Evolutionary conservation across 1,140 invertebrate species (phyloP), one percentile per base, ranked within the genome.

Genomic region (Doryteuthis pealeii): DNA sequence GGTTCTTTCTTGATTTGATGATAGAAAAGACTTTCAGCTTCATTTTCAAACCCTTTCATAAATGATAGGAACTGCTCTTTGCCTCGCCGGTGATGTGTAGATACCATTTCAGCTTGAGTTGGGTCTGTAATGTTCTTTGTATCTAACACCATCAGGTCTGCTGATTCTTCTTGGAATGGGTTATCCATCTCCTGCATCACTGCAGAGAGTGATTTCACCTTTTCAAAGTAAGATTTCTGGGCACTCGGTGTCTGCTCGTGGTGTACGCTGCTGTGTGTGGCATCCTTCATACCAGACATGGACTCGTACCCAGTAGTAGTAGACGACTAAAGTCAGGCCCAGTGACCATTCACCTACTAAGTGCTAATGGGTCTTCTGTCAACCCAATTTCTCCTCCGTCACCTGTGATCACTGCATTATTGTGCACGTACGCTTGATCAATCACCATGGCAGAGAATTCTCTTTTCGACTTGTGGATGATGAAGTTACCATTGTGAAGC

Each of bases 331-430:
- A 28, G n/a, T 74, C 74, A 62, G 74, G 72, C 1, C 72, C 62
- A 32, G 72, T 45, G 8, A 78, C 45, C 72, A 74, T 76, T 67
- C 71, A 78, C 40, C 71, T 68, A 49, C 71, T 32, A 12, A 76
- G 70, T 71, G 70, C 76, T 71, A n/a, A 31, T 69, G 70, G 62
- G 65, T 75, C 66, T 73, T 78, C 77, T 12, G 71, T 78, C 1
- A 81, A 15, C 26, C 77, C 76, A 26, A 83, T 78, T 8, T 79
- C 79, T n/a, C 75, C 78, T 22, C 81, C 78, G 32, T 79, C 76
- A 40, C 58, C 74, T 74, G 77, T 81, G n/a, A 78, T 40, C 4
- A 40, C 10, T 5, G 3, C 35, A 40, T 40, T 40, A 40, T 3
- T 10, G 35, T 74, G 78, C 65, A 77, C 75, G 65, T 82, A 80